Evolutionary conservation across 35 echinoderm and acorn worm genomes (phyloP).

Genomic region (Stichopus chloronotus): DNA sequence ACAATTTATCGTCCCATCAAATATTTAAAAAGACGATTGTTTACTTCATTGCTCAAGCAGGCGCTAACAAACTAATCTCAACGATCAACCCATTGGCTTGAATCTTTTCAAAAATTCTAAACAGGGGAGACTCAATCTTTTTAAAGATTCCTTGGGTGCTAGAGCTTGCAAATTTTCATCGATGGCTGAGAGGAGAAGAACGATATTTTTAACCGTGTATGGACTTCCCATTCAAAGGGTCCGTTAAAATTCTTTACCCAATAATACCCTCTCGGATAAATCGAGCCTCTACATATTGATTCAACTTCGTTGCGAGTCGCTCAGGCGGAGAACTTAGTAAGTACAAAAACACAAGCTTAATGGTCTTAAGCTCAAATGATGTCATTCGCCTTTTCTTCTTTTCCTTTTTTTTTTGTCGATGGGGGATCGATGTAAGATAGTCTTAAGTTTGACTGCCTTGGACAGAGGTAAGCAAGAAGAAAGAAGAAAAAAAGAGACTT

Average conservation of each 20-base stretch:
- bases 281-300: neutral
- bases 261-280: neutral
- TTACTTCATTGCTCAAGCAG: neutral
- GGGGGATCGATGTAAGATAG: too few species aligned
- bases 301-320: neutral
- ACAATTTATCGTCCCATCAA: constrained; percentile 13
- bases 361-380: constrained; percentile 26
- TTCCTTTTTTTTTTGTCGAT: neutral
- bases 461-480: too few species aligned
- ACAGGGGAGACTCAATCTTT: too few species aligned
- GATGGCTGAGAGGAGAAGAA: neutral
- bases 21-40: constrained; percentile 18
- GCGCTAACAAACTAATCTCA: too few species aligned
- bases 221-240: neutral
- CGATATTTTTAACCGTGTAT: neutral
- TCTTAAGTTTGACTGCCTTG: too few species aligned
- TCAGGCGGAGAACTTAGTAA: neutral
- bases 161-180: neutral
- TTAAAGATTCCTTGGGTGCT: neutral
- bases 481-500: neutral
- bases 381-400: neutral
- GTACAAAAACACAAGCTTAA: constrained; percentile 1
- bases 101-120: neutral
- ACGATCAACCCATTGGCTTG: neutral
- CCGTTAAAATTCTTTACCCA: neutral